Conservation (phyloP, 2,888 invertebrate genomes). For the Andricus quercusramuli region DNA sequence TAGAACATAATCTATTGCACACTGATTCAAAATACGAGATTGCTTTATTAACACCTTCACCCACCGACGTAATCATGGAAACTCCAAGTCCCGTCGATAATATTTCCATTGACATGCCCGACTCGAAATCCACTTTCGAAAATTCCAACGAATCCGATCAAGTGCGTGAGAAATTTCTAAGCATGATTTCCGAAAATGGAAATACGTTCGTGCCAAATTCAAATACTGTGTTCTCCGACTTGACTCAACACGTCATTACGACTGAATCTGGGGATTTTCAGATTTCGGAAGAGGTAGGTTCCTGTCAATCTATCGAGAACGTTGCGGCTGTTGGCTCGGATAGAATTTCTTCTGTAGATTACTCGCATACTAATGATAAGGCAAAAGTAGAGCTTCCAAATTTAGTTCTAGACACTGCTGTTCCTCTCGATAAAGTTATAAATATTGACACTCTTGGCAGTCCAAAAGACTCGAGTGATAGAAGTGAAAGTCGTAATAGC, state of each 20-base stretch:
- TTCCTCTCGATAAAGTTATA: conserved; percentile 7
- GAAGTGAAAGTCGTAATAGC: background rate
- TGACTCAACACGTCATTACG: conserved; percentile 86
- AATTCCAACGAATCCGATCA: conserved; percentile 64
- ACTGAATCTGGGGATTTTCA: conserved; percentile 68
- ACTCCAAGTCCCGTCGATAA: conserved; percentile 77
- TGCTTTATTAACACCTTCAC: conserved; percentile 80
- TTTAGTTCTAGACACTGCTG: background rate
- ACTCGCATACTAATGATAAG: conserved; percentile 19
- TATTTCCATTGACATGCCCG: conserved; percentile 47
- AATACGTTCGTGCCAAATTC: conserved; percentile 68
- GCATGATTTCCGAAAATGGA: conserved; percentile 68
- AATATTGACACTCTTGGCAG: background rate
- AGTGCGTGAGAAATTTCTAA: conserved; percentile 70
- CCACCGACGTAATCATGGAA: conserved; percentile 80
- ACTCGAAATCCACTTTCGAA: conserved; percentile 43
- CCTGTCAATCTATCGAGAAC: conserved; percentile 41
- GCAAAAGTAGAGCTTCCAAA: conserved; percentile 24
- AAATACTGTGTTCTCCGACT: conserved; percentile 83
- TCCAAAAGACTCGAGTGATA: background rate
- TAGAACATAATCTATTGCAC: conserved; percentile 70
- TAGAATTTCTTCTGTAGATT: conserved; percentile 21
- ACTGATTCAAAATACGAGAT: conserved; percentile 70
- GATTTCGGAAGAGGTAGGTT: conserved; percentile 41
- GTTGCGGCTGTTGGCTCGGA: conserved; percentile 17